Evolutionary conservation across 2,113 vertebrate species (phyloP), one percentile per base, ranked within the genome.

Genomic region (Melanocharis versteri): DNA sequence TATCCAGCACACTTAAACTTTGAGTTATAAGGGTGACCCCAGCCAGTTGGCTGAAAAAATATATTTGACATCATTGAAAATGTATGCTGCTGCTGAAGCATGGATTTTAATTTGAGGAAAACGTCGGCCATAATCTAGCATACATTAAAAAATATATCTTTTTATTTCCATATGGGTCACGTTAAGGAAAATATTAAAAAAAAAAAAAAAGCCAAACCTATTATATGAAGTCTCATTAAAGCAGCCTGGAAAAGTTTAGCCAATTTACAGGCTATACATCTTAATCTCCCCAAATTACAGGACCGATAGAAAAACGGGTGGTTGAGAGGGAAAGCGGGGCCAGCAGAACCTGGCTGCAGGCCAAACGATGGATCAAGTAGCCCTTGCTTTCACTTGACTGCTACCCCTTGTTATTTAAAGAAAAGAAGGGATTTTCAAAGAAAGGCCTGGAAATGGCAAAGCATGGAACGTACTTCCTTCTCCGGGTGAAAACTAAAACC

Each of bases 201-300:
- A 95, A 91, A 96, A 97, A 96, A 97, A 96, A 96, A 82, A 97
- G 42, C 93, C 93, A 96, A 94, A 86, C 80, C 90, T 91, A 97
- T 98, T 98, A 97, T 97, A 96, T 91, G 93, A 93, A 97, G 96
- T 91, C 97, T 98, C 97, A 98, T 98, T 98, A 98, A 96, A 97
- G 89, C 83, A 97, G 97, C 97, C 97, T 97, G 97, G 98, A 98
- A 98, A 97, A 95, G 97, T 97, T 98, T 98, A 98, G 97, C 93
- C 96, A 97, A 93, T 97, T 98, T 98, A 95, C 98, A 98, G 98
- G 96, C 98, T 97, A 98, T 98, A 98, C 97, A 97, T 98, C 98
- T 98, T 98, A 98, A 98, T 98, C 97, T 97, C 94, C 86, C 83
- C 50, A 75, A 95, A 97, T 97, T 95, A 95, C 87, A 95, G 93